Evolutionary conservation across 2,797 vertebrate species (phyloP).

Genomic region (Epinephelus awoara): DNA sequence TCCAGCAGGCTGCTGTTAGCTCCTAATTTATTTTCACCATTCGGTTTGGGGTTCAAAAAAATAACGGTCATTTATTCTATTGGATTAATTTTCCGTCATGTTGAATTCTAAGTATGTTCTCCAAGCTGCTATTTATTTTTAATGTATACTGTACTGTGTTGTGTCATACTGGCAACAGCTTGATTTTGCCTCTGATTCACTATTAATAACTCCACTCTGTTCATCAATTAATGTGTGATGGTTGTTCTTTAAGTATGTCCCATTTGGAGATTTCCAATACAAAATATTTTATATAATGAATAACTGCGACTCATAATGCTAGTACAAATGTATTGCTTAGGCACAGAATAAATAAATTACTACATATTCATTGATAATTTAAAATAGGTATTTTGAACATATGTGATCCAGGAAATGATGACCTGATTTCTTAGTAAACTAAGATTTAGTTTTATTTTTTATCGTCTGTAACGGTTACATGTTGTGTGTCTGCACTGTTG

Average conservation of each 20-base stretch:
- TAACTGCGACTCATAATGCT: not conserved
- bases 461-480: too few relatives aligned
- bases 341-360: not conserved
- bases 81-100: not conserved
- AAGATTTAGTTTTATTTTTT: too few relatives aligned
- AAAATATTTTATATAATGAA: not conserved
- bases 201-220: not conserved
- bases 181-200: slow-evolving; percentile 11
- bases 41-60: not conserved
- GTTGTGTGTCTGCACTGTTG: too few relatives aligned
- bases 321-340: not conserved
- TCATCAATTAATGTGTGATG: not conserved
- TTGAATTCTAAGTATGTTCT: not conserved
- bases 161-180: too few relatives aligned
- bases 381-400: not conserved
- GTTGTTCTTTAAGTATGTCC: not conserved
- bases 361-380: not conserved
- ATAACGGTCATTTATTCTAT: not conserved
- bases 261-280: not conserved
- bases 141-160: not conserved
- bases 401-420: too few relatives aligned
- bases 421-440: too few relatives aligned
- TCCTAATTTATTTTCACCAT: not conserved
- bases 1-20: not conserved
- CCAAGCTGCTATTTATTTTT: not conserved